These are phyloP conservation scores for Drosophila aldrichi DNA, from an alignment of 2,888 invertebrate genomes.

Conservation along the genomic window DNA sequence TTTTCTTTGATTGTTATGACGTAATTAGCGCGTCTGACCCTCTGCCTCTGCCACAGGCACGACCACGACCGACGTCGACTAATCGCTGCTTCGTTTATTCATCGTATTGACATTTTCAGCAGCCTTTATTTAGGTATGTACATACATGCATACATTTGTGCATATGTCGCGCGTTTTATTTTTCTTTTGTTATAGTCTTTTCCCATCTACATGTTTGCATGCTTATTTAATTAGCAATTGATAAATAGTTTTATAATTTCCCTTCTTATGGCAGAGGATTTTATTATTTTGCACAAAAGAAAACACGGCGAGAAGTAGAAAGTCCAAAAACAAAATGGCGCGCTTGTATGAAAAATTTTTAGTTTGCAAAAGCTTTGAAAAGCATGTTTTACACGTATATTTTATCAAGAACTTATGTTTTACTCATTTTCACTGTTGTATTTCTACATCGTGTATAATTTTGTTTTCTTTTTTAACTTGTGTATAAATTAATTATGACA, in stretches of 20 bases:
- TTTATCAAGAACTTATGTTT: slow-evolving; percentile 16
- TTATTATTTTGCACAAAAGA: slow-evolving; percentile 68
- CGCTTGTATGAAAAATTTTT: slow-evolving; percentile 65
- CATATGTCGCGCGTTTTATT: slow-evolving; percentile 71
- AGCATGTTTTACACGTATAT: slow-evolving; percentile 15
- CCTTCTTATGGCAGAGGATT: slow-evolving; percentile 27
- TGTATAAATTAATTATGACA: slow-evolving; percentile 50
- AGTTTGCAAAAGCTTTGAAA: slow-evolving; percentile 49
- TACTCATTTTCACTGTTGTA: slow-evolving; percentile 18
- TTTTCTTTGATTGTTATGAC: slow-evolving; percentile 84
- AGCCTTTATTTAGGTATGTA: slow-evolving; percentile 64
- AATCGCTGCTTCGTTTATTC: slow-evolving; percentile 77
- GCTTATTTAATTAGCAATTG: slow-evolving; percentile 7
- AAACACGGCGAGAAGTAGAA: slow-evolving; percentile 68
- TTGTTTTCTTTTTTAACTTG: slow-evolving; percentile 31
- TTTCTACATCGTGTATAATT: slow-evolving; percentile 35
- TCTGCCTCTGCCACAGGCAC: slow-evolving; percentile 52
- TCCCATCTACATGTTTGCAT: slow-evolving; percentile 4
- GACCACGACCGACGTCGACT: slow-evolving; percentile 68
- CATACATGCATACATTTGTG: slow-evolving; percentile 23
- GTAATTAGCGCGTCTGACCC: slow-evolving; percentile 82
- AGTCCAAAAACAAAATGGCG: slow-evolving; percentile 77
- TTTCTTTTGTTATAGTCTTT: slow-evolving; percentile 46
- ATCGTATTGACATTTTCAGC: slow-evolving; percentile 78
- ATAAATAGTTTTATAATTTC: slow-evolving; percentile 16